These are phyloP conservation scores for Embidobia sp. DNA, from an alignment of 2,888 invertebrate genomes.

Conservation along the genomic window DNA sequence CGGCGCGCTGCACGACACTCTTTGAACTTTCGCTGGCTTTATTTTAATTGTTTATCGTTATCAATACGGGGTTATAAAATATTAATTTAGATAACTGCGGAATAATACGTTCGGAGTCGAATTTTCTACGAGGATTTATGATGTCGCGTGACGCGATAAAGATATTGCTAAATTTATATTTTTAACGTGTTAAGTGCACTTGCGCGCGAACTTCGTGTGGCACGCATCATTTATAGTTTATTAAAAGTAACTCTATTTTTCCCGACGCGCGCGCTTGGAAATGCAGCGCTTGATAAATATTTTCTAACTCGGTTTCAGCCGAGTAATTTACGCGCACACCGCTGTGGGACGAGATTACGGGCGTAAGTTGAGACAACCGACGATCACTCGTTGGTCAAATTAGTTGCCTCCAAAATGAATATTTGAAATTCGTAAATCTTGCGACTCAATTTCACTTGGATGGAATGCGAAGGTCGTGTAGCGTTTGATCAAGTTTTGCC, in stretches of 20 bases:
- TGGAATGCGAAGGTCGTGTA: conserved; percentile 46
- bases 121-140: conserved; percentile 39
- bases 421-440: too few relatives aligned
- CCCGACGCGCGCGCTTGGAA: too few relatives aligned
- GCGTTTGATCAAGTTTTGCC: conserved; percentile 42
- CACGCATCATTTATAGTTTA: conserved; percentile 52
- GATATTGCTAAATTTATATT: conserved; percentile 50
- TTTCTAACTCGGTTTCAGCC: too few relatives aligned
- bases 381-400: too few relatives aligned
- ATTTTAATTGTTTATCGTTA: conserved; percentile 39
- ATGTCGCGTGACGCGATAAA: conserved; percentile 53
- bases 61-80: conserved; percentile 30
- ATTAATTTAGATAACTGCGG: conserved; percentile 39
- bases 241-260: conserved; percentile 13
- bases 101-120: conserved; percentile 8
- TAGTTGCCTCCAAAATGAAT: too few relatives aligned
- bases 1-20: conserved; percentile 6
- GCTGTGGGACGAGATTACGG: too few relatives aligned
- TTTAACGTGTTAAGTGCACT: conserved; percentile 42
- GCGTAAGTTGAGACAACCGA: too few relatives aligned
- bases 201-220: conserved; percentile 41
- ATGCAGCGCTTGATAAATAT: too few relatives aligned
- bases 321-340: too few relatives aligned
- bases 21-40: conserved; percentile 3
- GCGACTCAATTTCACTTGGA: conserved; percentile 32